Evolutionary conservation across 2,113 vertebrate genomes (phyloP), one percentile per base, ranked within the genome.

Genomic region (Phaethornis superciliosus): DNA sequence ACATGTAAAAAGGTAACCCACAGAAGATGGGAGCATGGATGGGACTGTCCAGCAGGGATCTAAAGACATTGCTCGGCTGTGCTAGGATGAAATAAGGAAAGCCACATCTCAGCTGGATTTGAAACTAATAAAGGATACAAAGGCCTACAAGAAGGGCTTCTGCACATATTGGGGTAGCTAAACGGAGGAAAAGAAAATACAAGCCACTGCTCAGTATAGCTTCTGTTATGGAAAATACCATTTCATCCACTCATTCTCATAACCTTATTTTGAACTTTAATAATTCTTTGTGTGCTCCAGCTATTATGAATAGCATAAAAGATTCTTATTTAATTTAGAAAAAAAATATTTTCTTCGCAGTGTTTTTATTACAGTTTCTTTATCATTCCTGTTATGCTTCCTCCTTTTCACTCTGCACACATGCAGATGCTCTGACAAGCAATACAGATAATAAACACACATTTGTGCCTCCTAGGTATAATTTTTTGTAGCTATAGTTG

Each of bases 381-480:
- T 91, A 89, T 71, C 7, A 88, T 89, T 81, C 28, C 33, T 47
- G 62, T 51, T 91, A 81, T 78, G 93, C 74, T 81, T 87, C 46
- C n/a, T 87, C 35, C 23, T 87, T 88, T 90, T 79, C 52, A 81
- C 27, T 78, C 60, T 59, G 65, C 44, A 85, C 32, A 87, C 15
- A 78, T 55, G 33, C 30, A 89, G 84, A 91, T 54, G 44, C 81
- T 94, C 78, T 71, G 85, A 89, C 78, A 91, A 87, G 78, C 19
- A 89, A 84, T 28, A 63, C 28, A 79, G 74, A 93, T 55, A 84
- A 78, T 84, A 91, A 88, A 85, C 24, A 81, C 35, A 65, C 7
- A 59, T 82, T 94, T 89, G 22, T 94, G 81, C 65, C 90, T 91
- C 89, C 56, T 42, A 89, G 78, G 62, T 82, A 93, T 21, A n/a